phyloP scores from a whole-genome alignment of 2,797 vertebrate genomes.

The Fistularia commersonii region DNA sequence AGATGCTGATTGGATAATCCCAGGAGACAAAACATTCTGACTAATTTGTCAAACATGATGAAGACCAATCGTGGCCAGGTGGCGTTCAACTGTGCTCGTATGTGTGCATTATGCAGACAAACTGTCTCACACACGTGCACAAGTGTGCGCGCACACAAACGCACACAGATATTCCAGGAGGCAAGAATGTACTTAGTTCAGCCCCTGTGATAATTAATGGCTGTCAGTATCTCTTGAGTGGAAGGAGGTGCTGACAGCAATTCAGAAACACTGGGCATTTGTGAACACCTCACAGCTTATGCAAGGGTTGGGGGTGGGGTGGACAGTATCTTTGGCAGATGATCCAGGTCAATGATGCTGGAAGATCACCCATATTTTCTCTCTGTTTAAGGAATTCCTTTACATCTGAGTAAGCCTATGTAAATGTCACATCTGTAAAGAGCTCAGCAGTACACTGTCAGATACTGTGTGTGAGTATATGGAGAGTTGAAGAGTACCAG shows the following conservation, averaged over 20 bases:
- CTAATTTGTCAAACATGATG: slow-evolving; percentile 47
- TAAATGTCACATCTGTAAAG: slow-evolving; percentile 26
- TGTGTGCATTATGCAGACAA: slow-evolving; percentile 1
- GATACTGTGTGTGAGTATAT: background rate
- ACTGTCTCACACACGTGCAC: too few species aligned
- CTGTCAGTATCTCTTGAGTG: slow-evolving; percentile 68
- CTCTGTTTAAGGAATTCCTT: slow-evolving; percentile 37
- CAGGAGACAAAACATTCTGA: slow-evolving; percentile 42
- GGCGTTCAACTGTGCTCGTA: slow-evolving; percentile 32
- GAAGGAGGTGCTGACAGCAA: slow-evolving; percentile 72
- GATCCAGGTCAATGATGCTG: slow-evolving; percentile 46
- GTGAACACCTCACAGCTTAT: slow-evolving; percentile 43
- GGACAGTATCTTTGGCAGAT: slow-evolving; percentile 21
- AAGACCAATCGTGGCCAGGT: slow-evolving; percentile 60
- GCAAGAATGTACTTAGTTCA: slow-evolving; percentile 69
- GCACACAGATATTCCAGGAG: slow-evolving; percentile 31
- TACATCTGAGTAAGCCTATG: slow-evolving; percentile 35
- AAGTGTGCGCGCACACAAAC: background rate
- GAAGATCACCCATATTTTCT: slow-evolving; percentile 49
- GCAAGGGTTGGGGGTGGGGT: slow-evolving; percentile 28
- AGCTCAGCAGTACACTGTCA: background rate
- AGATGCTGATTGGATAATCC: slow-evolving; percentile 25
- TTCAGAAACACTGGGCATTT: slow-evolving; percentile 66
- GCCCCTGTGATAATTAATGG: slow-evolving; percentile 74
- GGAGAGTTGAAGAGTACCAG: too few species aligned